Base-by-base conservation (phyloP, 2,113 vertebrate species). In the Zosterops hypoxanthus region DNA sequence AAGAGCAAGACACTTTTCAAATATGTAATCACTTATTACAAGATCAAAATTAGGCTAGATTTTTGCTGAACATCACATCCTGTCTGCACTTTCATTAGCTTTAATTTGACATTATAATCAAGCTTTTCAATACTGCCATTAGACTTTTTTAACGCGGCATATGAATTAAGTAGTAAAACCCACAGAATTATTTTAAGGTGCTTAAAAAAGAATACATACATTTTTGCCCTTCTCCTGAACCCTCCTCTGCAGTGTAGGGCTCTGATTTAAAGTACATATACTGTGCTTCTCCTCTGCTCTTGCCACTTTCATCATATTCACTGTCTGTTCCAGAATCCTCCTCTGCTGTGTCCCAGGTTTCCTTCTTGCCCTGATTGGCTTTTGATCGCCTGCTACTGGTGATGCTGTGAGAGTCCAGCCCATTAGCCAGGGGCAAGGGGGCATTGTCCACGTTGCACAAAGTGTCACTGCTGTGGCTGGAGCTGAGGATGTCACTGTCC, bases 401-500 rank as follows among this genome's bases (percentile, higher is more conserved):
- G 98, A 99, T 99, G 90, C 99, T 99, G 93, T 99, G 99, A 15
- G 99, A 99, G 87, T 99, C 99, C 33, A 99, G 98, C 90, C 99
- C 99, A 4, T 99, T 99, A 33, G 99, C 98, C 97, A 99, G 97
- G 52, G 99, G 99, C 47, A 99, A 98, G 0, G 99, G 98, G 25
- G 98, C 97, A 39, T 95, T 99, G 96, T 99, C 99, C 14, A 99
- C 99, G 3, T 99, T 99, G 97, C 99, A 99, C 90, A 99, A 94
- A 4, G 99, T 99, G 93, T 99, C 99, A 47, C 99, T 99, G 95
- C 99, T 99, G 89, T 99, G 99, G 95, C 99, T 99, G 85, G 99
- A 99, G 98, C 99, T 99, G 80, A 99, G 98, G 95, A 99, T 99
- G 78, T 99, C 99, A 20, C 99, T 99, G 98, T 99, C 99, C 97